A percentile compares a stretch with the other conserved stretches of the same genome.
phyloP scores from a whole-genome alignment of 2,797 vertebrate species.

The Benthosema pterotum region DNA sequence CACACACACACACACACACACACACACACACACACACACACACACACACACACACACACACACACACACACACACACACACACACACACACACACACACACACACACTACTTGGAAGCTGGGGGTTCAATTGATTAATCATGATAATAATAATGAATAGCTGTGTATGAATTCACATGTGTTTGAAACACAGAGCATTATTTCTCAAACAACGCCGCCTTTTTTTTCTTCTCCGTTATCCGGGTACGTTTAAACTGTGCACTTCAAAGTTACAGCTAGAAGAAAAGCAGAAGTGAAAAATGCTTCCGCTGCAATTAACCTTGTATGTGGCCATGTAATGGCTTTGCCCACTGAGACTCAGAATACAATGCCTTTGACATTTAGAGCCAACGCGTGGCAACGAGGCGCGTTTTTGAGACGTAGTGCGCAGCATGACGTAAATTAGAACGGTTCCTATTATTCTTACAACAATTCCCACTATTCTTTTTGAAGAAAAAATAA shows the following conservation, averaged over 20 bases:
- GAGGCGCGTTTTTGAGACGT: constrained; percentile 74
- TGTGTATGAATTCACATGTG: constrained; percentile 60
- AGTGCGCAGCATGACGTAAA: constrained; percentile 79
- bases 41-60: no score
- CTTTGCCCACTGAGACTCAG: constrained; percentile 82
- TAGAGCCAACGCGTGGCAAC: constrained; percentile 78
- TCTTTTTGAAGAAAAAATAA: constrained; percentile 67
- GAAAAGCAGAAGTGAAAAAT: constrained; percentile 77
- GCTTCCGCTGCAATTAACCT: constrained; percentile 84
- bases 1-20: no score
- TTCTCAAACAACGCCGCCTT: constrained; percentile 69
- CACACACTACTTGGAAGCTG: no score
- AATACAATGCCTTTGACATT: constrained; percentile 83
- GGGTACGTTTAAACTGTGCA: constrained; percentile 74
- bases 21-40: no score
- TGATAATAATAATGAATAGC: constrained; percentile 62
- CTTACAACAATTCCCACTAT: constrained; percentile 72
- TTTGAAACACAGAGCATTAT: constrained; percentile 50
- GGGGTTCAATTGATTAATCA: constrained; percentile 42
- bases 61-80: no score
- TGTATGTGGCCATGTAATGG: constrained; percentile 85
- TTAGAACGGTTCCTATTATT: constrained; percentile 81
- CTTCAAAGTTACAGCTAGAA: constrained; percentile 77
- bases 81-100: no score
- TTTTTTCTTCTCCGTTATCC: constrained; percentile 72